Percentiles rank a stretch among this genome's conserved stretches.
phyloP scores from a whole-genome alignment of 2,113 vertebrate species.

The Fulmarus glacialis region DNA sequence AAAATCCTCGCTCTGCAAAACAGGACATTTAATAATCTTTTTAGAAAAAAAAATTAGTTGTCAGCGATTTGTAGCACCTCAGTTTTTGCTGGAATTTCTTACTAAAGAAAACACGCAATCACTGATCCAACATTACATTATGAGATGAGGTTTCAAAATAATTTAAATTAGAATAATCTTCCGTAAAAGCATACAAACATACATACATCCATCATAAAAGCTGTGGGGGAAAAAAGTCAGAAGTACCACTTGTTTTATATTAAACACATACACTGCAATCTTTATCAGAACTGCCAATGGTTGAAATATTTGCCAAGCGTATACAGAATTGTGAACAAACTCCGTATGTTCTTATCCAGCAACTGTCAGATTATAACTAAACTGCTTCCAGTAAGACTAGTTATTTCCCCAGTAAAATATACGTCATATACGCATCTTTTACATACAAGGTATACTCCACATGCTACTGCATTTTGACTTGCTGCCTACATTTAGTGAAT shows the following conservation, averaged over 20 bases:
- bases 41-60: background rate
- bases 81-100: background rate
- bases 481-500: background rate
- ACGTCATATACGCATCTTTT: background rate
- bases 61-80: rapidly evolving
- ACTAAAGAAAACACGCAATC: background rate
- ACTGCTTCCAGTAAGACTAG: background rate
- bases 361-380: background rate
- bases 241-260: background rate
- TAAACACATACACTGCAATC: background rate
- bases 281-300: background rate
- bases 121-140: background rate
- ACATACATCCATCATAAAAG: background rate
- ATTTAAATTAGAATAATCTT: background rate
- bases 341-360: background rate
- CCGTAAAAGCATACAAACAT: background rate
- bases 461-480: background rate
- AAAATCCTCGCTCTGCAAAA: conserved; percentile 93
- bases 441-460: background rate
- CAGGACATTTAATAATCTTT: background rate
- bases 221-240: background rate
- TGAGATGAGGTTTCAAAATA: background rate
- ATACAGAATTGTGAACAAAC: background rate
- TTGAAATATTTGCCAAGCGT: background rate
- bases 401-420: background rate